Evolutionary conservation across 1,140 invertebrate species (phyloP).

Genomic region (Listronotus bonariensis): DNA sequence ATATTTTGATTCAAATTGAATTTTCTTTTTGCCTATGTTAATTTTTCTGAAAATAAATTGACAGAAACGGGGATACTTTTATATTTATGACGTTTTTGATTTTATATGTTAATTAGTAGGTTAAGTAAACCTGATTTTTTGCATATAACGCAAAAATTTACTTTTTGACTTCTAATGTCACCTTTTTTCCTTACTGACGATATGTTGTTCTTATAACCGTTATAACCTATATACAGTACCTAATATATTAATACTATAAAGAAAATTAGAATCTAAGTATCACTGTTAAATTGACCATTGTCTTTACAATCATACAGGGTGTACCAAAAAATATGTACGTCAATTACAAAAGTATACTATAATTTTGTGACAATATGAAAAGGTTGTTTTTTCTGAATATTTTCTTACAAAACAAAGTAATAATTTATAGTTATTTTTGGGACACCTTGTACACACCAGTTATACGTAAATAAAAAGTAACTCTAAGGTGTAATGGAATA

Average conservation of each 20-base stretch:
- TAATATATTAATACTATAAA: conserved; percentile 7
- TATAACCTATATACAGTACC: no score
- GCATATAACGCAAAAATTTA: no score
- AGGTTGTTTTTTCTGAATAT: neutral
- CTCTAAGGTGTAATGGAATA: conserved; percentile 12
- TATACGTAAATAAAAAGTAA: conserved; percentile 1
- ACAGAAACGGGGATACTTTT: no score
- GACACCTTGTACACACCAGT: neutral
- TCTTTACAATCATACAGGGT: conserved; percentile 6
- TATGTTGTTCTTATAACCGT: no score
- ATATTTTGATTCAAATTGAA: no score
- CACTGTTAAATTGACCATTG: conserved; percentile 4
- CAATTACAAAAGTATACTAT: neutral
- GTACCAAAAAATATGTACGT: neutral
- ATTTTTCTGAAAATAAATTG: no score
- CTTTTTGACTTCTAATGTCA: no score
- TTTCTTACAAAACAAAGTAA: neutral
- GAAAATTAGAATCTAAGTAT: conserved; percentile 2
- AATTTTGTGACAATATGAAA: neutral
- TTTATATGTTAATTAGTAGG: no score
- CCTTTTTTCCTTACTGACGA: no score
- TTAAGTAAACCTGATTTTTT: no score
- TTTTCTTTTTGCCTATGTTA: no score
- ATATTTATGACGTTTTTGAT: no score
- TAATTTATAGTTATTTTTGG: conserved; percentile 4